A percentile compares a stretch with the other conserved stretches of the same genome.
These are phyloP conservation scores for Notechis scutatus DNA, from an alignment of 2,113 vertebrate genomes.

Conservation along the genomic window DNA sequence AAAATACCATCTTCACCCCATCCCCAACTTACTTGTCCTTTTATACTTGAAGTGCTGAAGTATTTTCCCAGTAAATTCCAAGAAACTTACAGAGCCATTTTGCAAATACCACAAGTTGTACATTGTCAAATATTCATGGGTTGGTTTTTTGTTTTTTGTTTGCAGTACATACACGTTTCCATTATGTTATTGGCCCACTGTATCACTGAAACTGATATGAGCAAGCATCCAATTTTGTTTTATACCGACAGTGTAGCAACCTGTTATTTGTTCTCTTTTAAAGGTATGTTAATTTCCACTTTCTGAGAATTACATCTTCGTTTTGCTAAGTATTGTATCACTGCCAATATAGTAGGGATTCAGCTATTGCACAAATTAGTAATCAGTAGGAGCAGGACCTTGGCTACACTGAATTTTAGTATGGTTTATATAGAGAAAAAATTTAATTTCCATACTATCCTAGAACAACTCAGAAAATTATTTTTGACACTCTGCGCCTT, in stretches of 20 bases:
- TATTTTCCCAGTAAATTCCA: background rate
- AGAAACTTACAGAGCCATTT: background rate
- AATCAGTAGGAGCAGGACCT: background rate
- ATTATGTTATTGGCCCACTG: background rate
- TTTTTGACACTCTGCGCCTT: background rate
- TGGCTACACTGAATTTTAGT: slow-evolving; percentile 34
- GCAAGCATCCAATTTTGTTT: slow-evolving; percentile 12
- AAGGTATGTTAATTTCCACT: slow-evolving; percentile 1
- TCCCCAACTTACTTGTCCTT: background rate
- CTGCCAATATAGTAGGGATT: background rate
- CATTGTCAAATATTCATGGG: background rate
- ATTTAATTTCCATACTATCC: slow-evolving; percentile 25
- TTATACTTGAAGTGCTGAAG: background rate
- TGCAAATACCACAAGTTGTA: background rate
- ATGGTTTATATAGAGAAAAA: slow-evolving; percentile 2
- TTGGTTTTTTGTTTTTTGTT: background rate
- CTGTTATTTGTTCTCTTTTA: background rate
- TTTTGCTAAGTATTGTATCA: slow-evolving; percentile 21
- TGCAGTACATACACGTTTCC: background rate
- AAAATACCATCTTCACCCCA: background rate
- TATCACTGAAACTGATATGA: slow-evolving; percentile 15
- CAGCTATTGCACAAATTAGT: slow-evolving; percentile 24
- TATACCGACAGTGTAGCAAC: slow-evolving; percentile 23
- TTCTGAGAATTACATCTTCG: background rate
- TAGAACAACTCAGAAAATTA: slow-evolving; percentile 27